Conservation (phyloP, 30 jellyfish, hydroid and myxozoan species). For the Cassiopea xamachana region DNA sequence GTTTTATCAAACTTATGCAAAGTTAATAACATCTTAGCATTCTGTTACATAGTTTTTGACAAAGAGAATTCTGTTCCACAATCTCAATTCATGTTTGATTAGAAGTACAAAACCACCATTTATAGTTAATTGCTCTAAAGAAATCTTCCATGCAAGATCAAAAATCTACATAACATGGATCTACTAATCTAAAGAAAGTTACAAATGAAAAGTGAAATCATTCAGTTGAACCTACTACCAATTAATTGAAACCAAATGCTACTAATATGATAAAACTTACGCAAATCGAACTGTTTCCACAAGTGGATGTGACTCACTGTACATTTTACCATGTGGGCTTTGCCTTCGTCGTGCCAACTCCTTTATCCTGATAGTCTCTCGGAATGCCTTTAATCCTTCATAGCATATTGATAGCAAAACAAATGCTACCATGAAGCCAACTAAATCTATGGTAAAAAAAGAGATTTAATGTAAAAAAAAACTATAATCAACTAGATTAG, state of each 20-base stretch:
- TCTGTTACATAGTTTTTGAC: no score
- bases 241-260: not conserved
- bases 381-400: conserved; percentile 70
- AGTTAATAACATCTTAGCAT: no score
- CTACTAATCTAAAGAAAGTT: no score
- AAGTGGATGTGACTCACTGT: conserved; percentile 60
- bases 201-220: no score
- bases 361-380: conserved; percentile 44
- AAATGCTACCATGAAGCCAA: conserved; percentile 64
- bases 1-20: no score
- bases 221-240: not conserved
- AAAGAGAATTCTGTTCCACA: no score
- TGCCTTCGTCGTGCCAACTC: conserved; percentile 38
- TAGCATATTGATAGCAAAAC: conserved; percentile 21
- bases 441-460: conserved; percentile 18
- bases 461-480: not conserved
- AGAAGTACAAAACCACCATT: no score
- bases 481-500: not conserved
- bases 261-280: conserved; percentile 8
- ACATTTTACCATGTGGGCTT: conserved; percentile 1
- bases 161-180: no score
- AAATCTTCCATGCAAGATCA: no score
- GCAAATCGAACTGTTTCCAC: conserved; percentile 16
- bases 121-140: no score
- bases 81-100: no score